Conservation (phyloP, 2,113 vertebrate genomes). For the Circaetus gallicus region DNA sequence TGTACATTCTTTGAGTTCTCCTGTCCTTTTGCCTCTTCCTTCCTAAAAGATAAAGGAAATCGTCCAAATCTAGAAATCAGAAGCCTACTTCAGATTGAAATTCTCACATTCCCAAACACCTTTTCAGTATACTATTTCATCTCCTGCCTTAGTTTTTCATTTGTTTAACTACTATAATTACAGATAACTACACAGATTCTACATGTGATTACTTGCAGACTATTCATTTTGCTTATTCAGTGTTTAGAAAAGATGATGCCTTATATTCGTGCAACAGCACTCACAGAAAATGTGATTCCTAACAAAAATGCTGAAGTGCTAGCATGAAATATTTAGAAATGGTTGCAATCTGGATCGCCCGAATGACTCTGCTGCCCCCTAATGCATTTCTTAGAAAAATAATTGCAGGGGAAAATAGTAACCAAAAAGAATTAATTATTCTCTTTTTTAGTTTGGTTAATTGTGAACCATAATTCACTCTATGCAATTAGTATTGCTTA, state of each 20-base stretch:
- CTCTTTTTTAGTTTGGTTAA: background rate
- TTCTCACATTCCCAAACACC: background rate
- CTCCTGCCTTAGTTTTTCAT: background rate
- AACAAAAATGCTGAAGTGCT: background rate
- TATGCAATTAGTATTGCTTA: background rate
- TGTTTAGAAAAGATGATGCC: background rate
- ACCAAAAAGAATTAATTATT: background rate
- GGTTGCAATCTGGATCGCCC: background rate
- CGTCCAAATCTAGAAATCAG: background rate
- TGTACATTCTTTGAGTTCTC: background rate
- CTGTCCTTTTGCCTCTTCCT: background rate
- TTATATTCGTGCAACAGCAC: background rate
- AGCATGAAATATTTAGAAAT: background rate
- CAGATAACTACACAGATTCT: background rate
- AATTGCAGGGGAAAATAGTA: background rate
- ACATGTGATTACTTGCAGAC: background rate
- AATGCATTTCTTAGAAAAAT: background rate
- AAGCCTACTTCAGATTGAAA: background rate
- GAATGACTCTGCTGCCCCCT: slow-evolving; percentile 47
- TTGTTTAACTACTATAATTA: background rate
- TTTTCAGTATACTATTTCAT: background rate
- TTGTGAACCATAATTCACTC: background rate
- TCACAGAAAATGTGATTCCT: background rate
- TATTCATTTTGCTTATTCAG: background rate
- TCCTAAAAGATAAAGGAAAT: background rate